Evolutionary conservation across 1,140 invertebrate genomes (phyloP).

Genomic region (Anoplophora glabripennis): DNA sequence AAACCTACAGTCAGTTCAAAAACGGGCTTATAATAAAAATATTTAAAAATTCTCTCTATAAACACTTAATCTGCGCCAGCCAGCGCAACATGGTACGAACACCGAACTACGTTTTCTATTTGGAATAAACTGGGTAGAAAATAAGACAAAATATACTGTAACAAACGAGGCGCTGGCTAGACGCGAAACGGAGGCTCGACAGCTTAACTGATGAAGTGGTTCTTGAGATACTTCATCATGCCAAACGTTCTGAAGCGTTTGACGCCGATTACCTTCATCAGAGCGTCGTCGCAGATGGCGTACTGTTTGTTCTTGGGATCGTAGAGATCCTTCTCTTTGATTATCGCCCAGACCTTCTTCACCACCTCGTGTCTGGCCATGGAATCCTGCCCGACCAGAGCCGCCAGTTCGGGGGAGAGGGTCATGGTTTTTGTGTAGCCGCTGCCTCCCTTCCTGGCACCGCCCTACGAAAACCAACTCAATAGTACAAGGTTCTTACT

Average conservation of each 20-base stretch:
- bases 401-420: slow-evolving; percentile 81
- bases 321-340: slow-evolving; percentile 88
- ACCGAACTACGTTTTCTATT: slow-evolving; percentile 2
- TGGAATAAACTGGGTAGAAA: not conserved
- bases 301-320: slow-evolving; percentile 93
- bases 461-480: slow-evolving; percentile 23
- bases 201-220: slow-evolving; percentile 76
- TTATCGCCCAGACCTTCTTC: slow-evolving; percentile 88
- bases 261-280: slow-evolving; percentile 84
- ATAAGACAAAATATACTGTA: not conserved
- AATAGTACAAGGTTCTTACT: slow-evolving; percentile 2
- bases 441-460: slow-evolving; percentile 57
- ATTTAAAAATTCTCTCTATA: slow-evolving; percentile 5
- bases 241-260: slow-evolving; percentile 89
- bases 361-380: slow-evolving; percentile 91
- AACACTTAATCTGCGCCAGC: not conserved
- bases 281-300: slow-evolving; percentile 88
- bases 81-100: not conserved
- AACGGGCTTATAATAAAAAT: slow-evolving; percentile 8
- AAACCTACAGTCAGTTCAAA: not conserved
- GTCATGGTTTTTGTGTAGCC: slow-evolving; percentile 80
- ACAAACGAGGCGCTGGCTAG: not conserved
- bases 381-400: slow-evolving; percentile 77
- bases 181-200: slow-evolving; percentile 10
- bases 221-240: slow-evolving; percentile 94